Percentiles rank a stretch among this genome's conserved stretches.
Conservation (phyloP, 1,140 invertebrate genomes). For the Maconellicoccus hirsutus region DNA sequence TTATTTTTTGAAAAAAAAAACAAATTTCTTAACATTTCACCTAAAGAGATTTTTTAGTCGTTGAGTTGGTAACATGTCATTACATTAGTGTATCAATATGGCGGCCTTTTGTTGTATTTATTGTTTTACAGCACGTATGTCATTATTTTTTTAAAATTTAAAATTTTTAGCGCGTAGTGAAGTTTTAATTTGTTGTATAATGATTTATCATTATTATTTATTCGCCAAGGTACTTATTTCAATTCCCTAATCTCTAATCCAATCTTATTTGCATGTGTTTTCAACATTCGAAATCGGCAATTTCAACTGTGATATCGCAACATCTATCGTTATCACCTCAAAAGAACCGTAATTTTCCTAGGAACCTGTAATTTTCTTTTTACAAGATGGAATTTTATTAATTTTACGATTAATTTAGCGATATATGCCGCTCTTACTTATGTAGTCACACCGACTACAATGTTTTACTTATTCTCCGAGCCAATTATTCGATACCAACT, state of each 20-base stretch:
- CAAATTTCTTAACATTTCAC: no score
- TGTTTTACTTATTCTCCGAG: no score
- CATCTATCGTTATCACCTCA: not conserved
- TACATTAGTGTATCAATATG: not conserved
- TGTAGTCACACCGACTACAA: no score
- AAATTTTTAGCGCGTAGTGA: not conserved
- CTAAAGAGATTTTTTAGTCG: no score
- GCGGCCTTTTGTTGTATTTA: not conserved
- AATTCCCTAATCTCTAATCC: not conserved
- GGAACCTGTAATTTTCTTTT: no score
- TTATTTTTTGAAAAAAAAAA: no score
- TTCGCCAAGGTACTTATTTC: not conserved
- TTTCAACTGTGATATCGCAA: not conserved
- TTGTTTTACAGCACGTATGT: not conserved
- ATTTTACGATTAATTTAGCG: not conserved
- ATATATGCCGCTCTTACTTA: no score
- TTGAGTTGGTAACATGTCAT: no score
- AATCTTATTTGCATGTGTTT: not conserved
- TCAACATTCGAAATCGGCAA: not conserved
- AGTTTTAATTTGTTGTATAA: not conserved
- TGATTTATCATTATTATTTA: not conserved
- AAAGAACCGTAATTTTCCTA: not conserved
- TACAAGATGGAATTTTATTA: not conserved
- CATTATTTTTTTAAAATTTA: not conserved
- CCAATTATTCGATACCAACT: not conserved